phyloP scores from a whole-genome alignment of 2,797 vertebrate species.

The Pangasius sanitwongsei region DNA sequence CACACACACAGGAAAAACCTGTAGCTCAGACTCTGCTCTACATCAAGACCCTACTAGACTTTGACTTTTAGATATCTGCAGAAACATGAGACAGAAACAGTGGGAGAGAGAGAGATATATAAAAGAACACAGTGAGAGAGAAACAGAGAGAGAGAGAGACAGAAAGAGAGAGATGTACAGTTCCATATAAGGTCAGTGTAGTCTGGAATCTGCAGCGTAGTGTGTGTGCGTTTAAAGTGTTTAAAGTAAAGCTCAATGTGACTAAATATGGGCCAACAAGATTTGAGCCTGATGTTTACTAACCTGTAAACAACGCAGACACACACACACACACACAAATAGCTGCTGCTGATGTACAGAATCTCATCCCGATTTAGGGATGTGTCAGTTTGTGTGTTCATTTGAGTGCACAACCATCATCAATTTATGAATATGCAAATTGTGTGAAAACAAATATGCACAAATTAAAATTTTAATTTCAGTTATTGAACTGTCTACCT shows the following conservation, averaged over 20 bases:
- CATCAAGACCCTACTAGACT: conserved; percentile 30
- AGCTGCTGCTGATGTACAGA: conserved; percentile 3
- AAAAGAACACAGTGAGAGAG: neutral
- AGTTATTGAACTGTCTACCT: neutral
- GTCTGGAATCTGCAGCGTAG: conserved; percentile 89
- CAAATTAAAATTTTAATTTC: neutral
- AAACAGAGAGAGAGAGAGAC: conserved; percentile 10
- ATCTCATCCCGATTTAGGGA: conserved; percentile 41
- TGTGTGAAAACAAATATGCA: neutral
- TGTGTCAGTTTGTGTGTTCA: neutral
- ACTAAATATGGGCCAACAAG: conserved; percentile 96
- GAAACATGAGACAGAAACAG: neutral
- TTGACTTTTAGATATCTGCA: neutral
- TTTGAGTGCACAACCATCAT: neutral
- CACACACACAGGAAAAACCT: conserved; percentile 10
- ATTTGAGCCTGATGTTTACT: conserved; percentile 58
- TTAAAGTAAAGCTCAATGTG: conserved; percentile 78
- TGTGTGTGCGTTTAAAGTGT: conserved; percentile 72
- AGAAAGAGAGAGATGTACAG: conserved; percentile 50
- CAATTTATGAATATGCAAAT: neutral
- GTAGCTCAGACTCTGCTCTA: conserved; percentile 39
- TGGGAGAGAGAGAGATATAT: conserved; percentile 9
- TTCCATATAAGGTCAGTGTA: conserved; percentile 85
- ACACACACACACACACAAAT: conserved; percentile 13
- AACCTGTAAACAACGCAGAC: conserved; percentile 37